Conservation (phyloP, 2,797 vertebrate genomes). For the Sebastes goodei region DNA sequence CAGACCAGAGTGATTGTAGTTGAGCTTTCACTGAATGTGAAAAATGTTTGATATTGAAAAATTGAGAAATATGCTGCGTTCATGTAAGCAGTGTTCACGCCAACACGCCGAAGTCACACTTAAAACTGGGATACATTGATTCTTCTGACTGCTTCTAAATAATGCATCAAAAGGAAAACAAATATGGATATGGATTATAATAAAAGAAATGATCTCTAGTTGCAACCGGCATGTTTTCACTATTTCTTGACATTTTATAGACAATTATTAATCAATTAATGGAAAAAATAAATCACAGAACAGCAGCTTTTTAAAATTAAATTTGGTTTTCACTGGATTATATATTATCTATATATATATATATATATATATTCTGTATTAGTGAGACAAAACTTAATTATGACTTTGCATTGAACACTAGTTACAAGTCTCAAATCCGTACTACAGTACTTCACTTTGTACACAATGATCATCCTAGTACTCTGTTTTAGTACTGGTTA, state of each 20-base stretch:
- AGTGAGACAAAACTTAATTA: neutral
- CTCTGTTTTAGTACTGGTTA: neutral
- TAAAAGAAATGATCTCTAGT: neutral
- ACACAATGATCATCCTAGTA: neutral
- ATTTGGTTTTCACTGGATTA: neutral
- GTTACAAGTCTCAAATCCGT: neutral
- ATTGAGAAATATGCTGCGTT: neutral
- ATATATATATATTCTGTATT: neutral
- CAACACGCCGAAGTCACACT: neutral
- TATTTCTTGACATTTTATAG: neutral
- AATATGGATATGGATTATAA: neutral
- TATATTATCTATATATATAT: no score
- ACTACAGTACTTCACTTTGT: no score
- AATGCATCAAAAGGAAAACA: neutral
- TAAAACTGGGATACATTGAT: neutral
- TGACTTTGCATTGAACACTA: neutral
- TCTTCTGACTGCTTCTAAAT: neutral
- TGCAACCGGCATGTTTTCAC: neutral
- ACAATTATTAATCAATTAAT: neutral
- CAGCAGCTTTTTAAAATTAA: neutral
- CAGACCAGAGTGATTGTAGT: neutral
- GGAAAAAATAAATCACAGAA: no score
- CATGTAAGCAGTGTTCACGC: neutral
- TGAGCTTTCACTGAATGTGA: neutral
- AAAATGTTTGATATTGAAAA: neutral